phyloP scores from a whole-genome alignment of 2,797 vertebrate species.

The Pachyuromys duprasi region DNA sequence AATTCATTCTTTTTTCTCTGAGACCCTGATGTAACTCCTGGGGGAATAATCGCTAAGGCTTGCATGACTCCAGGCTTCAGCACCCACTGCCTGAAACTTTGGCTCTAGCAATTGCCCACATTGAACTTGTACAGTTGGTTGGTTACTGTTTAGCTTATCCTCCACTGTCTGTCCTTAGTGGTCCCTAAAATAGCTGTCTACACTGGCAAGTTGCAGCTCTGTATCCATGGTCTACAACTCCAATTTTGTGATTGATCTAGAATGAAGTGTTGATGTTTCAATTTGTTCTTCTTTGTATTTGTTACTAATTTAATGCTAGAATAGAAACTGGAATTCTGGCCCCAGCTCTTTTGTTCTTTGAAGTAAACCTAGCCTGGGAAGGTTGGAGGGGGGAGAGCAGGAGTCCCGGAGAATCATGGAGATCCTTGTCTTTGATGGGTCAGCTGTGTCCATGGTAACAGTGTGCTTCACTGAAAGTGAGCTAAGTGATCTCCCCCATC shows the following conservation, averaged over 20 bases:
- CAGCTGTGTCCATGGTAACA: neutral
- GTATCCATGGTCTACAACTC: neutral
- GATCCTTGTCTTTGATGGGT: neutral
- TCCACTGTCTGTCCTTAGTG: neutral
- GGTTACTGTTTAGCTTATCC: neutral
- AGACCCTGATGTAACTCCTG: neutral
- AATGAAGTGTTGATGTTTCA: neutral
- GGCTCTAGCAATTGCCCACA: neutral
- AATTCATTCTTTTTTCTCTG: neutral
- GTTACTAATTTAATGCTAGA: neutral
- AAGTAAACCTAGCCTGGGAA: neutral
- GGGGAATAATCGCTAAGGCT: neutral
- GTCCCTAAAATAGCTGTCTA: neutral
- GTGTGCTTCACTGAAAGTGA: slow-evolving; percentile 23
- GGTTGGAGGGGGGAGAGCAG: too few relatives aligned
- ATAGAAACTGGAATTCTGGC: neutral
- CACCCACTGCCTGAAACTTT: neutral
- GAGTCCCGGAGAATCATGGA: neutral
- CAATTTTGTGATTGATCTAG: neutral
- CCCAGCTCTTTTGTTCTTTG: neutral
- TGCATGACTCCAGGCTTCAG: too few relatives aligned
- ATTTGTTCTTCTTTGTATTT: neutral
- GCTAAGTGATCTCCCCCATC: neutral
- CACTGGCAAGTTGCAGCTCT: neutral
- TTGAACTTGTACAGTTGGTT: neutral